phyloP scores from a whole-genome alignment of 2,113 vertebrate species.

The Cephalopholis sonnerati region DNA sequence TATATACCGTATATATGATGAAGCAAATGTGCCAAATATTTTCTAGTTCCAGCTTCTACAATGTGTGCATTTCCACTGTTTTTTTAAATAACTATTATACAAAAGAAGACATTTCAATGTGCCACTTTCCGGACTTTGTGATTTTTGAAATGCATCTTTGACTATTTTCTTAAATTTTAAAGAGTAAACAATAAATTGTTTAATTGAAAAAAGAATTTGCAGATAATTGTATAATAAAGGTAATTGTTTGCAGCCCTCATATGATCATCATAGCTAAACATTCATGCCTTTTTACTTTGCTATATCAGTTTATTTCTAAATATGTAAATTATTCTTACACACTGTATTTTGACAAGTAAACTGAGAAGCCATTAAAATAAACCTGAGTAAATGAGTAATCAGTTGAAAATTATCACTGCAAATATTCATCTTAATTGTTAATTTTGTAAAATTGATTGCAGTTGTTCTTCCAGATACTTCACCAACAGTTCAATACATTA shows the following conservation, averaged over 20 bases:
- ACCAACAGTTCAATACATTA: background rate
- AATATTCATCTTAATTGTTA: background rate
- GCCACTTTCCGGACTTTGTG: too few relatives aligned
- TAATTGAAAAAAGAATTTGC: background rate
- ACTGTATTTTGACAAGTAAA: background rate
- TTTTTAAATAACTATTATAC: too few relatives aligned
- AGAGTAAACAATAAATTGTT: background rate
- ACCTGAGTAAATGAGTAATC: background rate
- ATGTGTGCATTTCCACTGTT: background rate
- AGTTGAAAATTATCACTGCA: background rate
- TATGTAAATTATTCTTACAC: background rate
- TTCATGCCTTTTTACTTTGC: background rate
- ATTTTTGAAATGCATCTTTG: background rate
- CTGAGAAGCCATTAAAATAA: background rate
- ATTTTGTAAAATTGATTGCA: too few relatives aligned
- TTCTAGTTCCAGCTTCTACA: background rate
- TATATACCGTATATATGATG: background rate
- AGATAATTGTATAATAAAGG: background rate
- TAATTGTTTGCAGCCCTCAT: background rate
- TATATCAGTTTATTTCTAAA: background rate
- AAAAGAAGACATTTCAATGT: too few relatives aligned
- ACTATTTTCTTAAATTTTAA: background rate
- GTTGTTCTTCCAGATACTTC: background rate
- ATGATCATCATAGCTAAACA: background rate
- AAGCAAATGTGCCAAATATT: background rate